These are phyloP conservation scores for Percopsis omiscomaycus DNA, from an alignment of 2,797 vertebrate species.

Conservation along the genomic window DNA sequence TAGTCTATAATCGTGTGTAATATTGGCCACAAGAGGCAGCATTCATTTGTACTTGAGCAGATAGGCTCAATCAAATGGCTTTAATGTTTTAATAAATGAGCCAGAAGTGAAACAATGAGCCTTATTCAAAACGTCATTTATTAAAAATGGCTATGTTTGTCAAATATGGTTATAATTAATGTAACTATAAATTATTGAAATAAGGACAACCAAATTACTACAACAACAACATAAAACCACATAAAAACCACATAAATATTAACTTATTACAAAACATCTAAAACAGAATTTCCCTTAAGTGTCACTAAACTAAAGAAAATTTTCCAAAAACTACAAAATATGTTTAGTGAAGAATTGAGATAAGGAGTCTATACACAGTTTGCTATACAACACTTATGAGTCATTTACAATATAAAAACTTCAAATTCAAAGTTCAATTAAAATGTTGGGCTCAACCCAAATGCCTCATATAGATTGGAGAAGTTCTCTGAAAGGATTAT, in stretches of 20 bases:
- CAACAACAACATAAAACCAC: constrained; percentile 38
- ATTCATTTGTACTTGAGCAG: no score
- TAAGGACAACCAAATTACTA: constrained; percentile 27
- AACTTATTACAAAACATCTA: constrained; percentile 56
- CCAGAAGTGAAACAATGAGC: constrained; percentile 10
- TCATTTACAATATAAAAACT: constrained; percentile 42
- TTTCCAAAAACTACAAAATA: constrained; percentile 29
- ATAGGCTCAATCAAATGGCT: background rate
- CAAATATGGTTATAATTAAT: constrained; percentile 41
- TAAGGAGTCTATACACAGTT: constrained; percentile 34
- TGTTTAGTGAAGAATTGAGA: constrained; percentile 16
- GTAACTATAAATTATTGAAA: constrained; percentile 65
- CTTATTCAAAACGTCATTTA: constrained; percentile 58
- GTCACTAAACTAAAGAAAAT: constrained; percentile 13
- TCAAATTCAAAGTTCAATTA: constrained; percentile 40
- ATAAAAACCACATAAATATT: constrained; percentile 72
- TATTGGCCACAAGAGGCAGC: background rate
- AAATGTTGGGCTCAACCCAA: constrained; percentile 60
- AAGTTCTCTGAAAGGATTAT: constrained; percentile 21
- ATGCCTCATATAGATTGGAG: constrained; percentile 8
- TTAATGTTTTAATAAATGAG: background rate
- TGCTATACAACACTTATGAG: constrained; percentile 5
- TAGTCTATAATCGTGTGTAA: background rate
- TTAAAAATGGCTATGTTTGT: constrained; percentile 45
- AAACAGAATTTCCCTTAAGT: constrained; percentile 19